Percentiles rank a stretch among this genome's conserved stretches.
Evolutionary conservation across 2,797 vertebrate genomes (phyloP).

Genomic region (Melanotaenia parkinsoni): DNA sequence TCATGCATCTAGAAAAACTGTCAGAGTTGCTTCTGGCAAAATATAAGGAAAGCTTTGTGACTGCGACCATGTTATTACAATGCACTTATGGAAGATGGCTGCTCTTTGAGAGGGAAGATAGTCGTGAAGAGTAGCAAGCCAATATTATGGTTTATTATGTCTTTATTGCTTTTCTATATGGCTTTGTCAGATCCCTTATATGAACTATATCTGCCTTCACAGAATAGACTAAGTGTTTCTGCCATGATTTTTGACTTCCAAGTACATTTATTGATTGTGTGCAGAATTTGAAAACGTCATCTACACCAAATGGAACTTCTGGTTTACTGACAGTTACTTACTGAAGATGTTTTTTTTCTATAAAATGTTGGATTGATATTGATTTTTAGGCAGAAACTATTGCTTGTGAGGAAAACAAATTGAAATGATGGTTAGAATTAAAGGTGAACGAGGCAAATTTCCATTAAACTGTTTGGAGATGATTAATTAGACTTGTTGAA

Average conservation of each 20-base stretch:
- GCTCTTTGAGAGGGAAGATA: conserved; percentile 49
- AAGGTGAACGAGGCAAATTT: background rate
- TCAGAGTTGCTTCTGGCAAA: conserved; percentile 42
- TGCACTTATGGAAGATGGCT: conserved; percentile 67
- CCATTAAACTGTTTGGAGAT: background rate
- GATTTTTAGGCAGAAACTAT: background rate
- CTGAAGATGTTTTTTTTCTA: background rate
- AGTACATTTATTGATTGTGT: background rate
- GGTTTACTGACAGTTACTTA: background rate
- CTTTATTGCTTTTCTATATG: background rate
- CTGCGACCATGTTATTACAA: conserved; percentile 61
- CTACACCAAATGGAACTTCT: background rate
- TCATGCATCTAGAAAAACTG: conserved; percentile 34
- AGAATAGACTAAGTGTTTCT: background rate
- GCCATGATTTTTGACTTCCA: background rate
- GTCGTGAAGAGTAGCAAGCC: conserved; percentile 27
- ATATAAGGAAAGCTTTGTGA: conserved; percentile 52
- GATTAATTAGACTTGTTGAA: background rate
- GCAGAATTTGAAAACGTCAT: background rate
- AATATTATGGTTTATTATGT: conserved; percentile 8
- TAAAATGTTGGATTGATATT: background rate
- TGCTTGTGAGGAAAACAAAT: background rate
- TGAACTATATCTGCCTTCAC: background rate
- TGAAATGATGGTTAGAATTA: background rate
- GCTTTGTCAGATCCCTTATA: background rate